Conservation (phyloP, 2,113 vertebrate species). For the Pipa parva region DNA sequence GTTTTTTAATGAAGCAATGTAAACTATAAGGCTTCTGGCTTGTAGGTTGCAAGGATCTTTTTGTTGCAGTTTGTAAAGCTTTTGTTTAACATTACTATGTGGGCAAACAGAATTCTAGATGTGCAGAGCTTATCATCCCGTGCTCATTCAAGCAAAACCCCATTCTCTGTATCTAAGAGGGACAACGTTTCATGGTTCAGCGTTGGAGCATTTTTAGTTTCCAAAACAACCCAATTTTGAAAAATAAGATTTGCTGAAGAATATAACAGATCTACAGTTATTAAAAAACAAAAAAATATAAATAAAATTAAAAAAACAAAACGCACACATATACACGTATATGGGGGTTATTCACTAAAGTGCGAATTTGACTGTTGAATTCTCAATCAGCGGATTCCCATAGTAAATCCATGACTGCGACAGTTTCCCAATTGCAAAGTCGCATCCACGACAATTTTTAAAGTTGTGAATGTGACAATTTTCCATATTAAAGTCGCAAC, state of each 20-base stretch:
- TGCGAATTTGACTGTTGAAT: too few relatives aligned
- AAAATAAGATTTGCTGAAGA: too few relatives aligned
- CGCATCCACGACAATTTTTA: too few relatives aligned
- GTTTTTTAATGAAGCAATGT: too few relatives aligned
- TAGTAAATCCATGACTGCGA: too few relatives aligned
- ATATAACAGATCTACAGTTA: too few relatives aligned
- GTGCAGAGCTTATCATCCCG: slow-evolving; percentile 72
- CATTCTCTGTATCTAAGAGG: slow-evolving; percentile 70
- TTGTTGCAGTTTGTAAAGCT: slow-evolving; percentile 72
- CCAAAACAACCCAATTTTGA: slow-evolving; percentile 74
- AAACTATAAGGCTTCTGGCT: too few relatives aligned
- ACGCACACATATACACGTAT: background rate
- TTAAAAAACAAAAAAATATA: background rate
- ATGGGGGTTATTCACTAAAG: too few relatives aligned
- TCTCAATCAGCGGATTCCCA: too few relatives aligned
- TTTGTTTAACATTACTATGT: slow-evolving; percentile 82
- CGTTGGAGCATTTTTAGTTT: slow-evolving; percentile 68
- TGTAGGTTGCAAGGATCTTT: slow-evolving; percentile 54
- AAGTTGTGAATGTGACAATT: too few relatives aligned
- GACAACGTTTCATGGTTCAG: slow-evolving; percentile 70
- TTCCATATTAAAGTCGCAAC: too few relatives aligned
- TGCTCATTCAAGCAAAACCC: slow-evolving; percentile 71
- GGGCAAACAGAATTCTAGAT: slow-evolving; percentile 77
- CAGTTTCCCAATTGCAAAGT: too few relatives aligned
- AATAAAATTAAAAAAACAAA: background rate